Percentiles rank a stretch among this genome's conserved stretches.
These are phyloP conservation scores for Toxostoma redivivum DNA, from an alignment of 2,113 vertebrate species.

Conservation along the genomic window DNA sequence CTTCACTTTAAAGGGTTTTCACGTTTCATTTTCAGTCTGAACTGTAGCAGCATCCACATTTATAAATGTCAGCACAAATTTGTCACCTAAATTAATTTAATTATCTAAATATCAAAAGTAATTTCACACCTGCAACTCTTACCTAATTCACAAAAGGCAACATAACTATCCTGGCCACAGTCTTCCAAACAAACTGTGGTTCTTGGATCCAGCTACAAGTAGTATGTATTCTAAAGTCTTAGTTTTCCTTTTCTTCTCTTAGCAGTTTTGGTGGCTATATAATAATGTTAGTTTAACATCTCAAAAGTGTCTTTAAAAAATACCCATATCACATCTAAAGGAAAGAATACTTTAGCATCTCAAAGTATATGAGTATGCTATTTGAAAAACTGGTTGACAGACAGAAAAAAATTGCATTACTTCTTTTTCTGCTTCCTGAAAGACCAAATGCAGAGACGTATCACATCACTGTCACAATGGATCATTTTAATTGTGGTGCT, in stretches of 20 bases:
- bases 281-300: not conserved
- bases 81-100: slow-evolving; percentile 42
- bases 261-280: not conserved
- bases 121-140: slow-evolving; percentile 33
- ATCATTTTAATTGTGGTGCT: slow-evolving; percentile 8
- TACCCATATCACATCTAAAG: not conserved
- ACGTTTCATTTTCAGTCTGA: not conserved
- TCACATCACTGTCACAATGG: not conserved
- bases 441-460: not conserved
- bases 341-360: not conserved
- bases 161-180: not conserved
- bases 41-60: not conserved
- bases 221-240: not conserved
- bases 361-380: not conserved
- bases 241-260: not conserved
- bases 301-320: not conserved
- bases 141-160: not conserved
- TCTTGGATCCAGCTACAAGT: not conserved
- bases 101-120: slow-evolving; percentile 44
- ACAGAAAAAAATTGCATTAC: not conserved
- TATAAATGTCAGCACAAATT: slow-evolving; percentile 6
- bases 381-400: not conserved
- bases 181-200: not conserved
- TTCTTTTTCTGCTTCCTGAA: not conserved
- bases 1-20: not conserved